Evolutionary conservation across 2,113 vertebrate species (phyloP).

Genomic region (Microcebus tavaratra): DNA sequence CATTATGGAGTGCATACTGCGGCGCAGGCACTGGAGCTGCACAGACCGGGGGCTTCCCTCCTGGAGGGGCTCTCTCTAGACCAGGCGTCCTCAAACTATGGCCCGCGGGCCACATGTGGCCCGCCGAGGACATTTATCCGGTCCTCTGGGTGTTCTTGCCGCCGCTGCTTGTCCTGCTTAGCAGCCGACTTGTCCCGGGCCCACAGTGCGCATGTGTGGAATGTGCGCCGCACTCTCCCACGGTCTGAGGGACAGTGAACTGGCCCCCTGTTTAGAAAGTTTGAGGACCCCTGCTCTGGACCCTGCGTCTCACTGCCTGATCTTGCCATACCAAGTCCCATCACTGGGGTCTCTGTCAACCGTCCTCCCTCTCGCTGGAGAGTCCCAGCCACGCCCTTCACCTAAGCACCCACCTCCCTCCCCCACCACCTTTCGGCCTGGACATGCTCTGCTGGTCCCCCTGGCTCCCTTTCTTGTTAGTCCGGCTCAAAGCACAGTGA

Average conservation of each 20-base stretch:
- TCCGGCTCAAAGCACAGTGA: not conserved
- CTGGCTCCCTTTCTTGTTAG: not conserved
- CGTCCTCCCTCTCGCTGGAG: not conserved
- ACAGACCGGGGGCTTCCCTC: not conserved
- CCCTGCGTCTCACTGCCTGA: not conserved
- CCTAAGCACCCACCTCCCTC: not conserved
- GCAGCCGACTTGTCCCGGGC: too few relatives aligned
- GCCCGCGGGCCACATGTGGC: too few relatives aligned
- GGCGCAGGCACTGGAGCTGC: not conserved
- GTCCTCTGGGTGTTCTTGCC: too few relatives aligned
- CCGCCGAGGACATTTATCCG: too few relatives aligned
- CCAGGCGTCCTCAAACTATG: too few relatives aligned
- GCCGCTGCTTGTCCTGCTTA: too few relatives aligned
- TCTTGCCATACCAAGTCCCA: not conserved
- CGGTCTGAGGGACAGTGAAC: too few relatives aligned
- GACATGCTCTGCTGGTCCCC: rapidly evolving
- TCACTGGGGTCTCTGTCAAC: not conserved
- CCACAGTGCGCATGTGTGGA: too few relatives aligned
- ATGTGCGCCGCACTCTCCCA: too few relatives aligned
- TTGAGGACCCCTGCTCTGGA: too few relatives aligned
- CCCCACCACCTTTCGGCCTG: rapidly evolving
- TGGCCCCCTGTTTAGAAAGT: too few relatives aligned
- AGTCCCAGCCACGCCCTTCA: not conserved
- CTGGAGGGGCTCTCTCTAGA: not conserved
- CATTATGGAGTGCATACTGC: rapidly evolving